Evolutionary conservation across 2,113 vertebrate genomes (phyloP).

Genomic region (Eubucco bourcierii): DNA sequence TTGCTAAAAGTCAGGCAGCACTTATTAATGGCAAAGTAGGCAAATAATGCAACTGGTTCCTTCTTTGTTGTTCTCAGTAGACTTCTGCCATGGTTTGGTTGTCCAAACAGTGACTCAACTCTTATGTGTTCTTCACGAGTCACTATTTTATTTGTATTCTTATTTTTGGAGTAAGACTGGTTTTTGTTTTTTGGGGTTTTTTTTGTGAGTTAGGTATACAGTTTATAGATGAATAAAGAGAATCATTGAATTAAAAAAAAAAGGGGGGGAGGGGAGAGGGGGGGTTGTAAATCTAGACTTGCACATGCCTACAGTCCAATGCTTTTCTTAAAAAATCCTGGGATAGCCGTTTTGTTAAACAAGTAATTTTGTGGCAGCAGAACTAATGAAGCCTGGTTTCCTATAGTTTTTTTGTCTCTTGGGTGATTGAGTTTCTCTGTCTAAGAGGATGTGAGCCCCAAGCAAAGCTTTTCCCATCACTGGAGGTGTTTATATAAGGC

Average conservation of each 20-base stretch:
- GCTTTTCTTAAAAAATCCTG: conserved; percentile 7
- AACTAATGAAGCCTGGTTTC: conserved; percentile 54
- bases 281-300: not conserved
- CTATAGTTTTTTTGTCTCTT: conserved; percentile 60
- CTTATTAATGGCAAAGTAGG: not conserved
- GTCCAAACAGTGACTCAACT: not conserved
- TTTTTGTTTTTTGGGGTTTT: not conserved
- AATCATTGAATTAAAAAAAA: not conserved
- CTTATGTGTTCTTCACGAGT: not conserved
- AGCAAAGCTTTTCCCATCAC: conserved; percentile 67
- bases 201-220: not conserved
- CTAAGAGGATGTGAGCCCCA: conserved; percentile 66
- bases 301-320: not conserved
- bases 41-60: not conserved
- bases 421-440: conserved; percentile 66
- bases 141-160: not conserved
- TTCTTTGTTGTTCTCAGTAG: not conserved
- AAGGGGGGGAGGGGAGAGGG: no score
- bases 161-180: not conserved
- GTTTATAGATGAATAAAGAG: not conserved
- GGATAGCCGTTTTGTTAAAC: conserved; percentile 29
- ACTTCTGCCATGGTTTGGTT: not conserved
- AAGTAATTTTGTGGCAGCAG: conserved; percentile 30
- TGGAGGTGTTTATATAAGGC: conserved; percentile 60
- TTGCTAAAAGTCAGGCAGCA: not conserved